Evolutionary conservation across 2,888 invertebrate genomes (phyloP).

Genomic region (Dynastes hyllus): DNA sequence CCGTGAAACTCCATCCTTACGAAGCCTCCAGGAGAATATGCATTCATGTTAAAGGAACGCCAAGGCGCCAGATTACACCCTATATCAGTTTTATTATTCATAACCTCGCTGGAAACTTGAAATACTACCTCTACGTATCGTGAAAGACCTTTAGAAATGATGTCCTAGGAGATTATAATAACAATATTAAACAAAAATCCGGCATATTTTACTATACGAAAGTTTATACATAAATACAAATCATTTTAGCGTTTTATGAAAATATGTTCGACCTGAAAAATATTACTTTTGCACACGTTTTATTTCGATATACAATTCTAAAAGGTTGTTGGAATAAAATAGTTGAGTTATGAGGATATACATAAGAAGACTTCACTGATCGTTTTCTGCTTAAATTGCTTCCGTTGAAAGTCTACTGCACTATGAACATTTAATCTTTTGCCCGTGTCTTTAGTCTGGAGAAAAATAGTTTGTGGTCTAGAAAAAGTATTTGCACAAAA

Average conservation of each 20-base stretch:
- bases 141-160: slow-evolving; percentile 67
- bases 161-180: slow-evolving; percentile 66
- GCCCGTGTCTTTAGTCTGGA: no score
- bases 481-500: no score
- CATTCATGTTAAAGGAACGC: slow-evolving; percentile 60
- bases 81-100: slow-evolving; percentile 71
- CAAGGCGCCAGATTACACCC: slow-evolving; percentile 66
- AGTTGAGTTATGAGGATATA: no score
- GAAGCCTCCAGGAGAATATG: slow-evolving; percentile 64
- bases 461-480: no score
- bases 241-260: slow-evolving; percentile 14
- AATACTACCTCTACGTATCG: slow-evolving; percentile 69
- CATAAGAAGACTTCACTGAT: no score
- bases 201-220: slow-evolving; percentile 11
- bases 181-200: slow-evolving; percentile 42
- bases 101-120: slow-evolving; percentile 69
- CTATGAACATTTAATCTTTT: no score
- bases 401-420: no score
- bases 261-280: neutral
- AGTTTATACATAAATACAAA: slow-evolving; percentile 47
- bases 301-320: neutral
- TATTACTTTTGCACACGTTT: neutral
- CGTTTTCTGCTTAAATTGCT: no score
- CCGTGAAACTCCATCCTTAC: neutral
- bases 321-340: neutral